Evolutionary conservation across 2,797 vertebrate species (phyloP), one percentile per base, ranked within the genome.

Genomic region (Microchirus variegatus): DNA sequence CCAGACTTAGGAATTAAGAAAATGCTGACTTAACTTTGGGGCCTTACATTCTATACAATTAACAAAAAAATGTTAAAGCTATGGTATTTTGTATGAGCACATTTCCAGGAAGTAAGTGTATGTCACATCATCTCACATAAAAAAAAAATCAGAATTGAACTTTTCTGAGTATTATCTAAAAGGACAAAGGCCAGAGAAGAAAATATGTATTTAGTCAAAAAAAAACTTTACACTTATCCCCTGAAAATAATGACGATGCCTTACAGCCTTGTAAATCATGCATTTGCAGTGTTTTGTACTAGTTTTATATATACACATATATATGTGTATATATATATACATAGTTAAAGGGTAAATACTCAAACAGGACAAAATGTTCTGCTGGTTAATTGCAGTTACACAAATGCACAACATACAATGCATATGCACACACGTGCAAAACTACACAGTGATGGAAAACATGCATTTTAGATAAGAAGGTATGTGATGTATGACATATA

Each of bases 311-410:
- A n/a, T n/a, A n/a, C n/a, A n/a, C n/a, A n/a, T n/a, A n/a, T n/a
- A n/a, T n/a, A n/a, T n/a, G n/a, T n/a, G n/a, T n/a, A n/a, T n/a
- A n/a, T n/a, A n/a, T 10, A 2, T 22, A 22, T 11, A 10, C 4
- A 9, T 10, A 38, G 37, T 13, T 37, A 18, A 17, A 17, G 16
- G 8, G 35, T 9, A 5, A n/a, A 53, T 4, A 59, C 59, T 63
- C 41, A 40, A 12, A 12, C 1, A 51, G 80, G 12, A 81, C 77
- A 83, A 42, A 73, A 58, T 35, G 74, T 68, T 75, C 59, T 31
- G 12, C 13, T 26, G 10, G 40, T 14, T 3, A 43, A 55, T n/a
- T 43, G 19, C 1, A 35, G 8, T 10, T 63, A 22, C 6, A 35
- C 7, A 22, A 49, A 22, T 3, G n/a, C 26, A 12, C 4, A 6